phyloP scores from a whole-genome alignment of 2,113 vertebrate species.

The Clarias magur region DNA sequence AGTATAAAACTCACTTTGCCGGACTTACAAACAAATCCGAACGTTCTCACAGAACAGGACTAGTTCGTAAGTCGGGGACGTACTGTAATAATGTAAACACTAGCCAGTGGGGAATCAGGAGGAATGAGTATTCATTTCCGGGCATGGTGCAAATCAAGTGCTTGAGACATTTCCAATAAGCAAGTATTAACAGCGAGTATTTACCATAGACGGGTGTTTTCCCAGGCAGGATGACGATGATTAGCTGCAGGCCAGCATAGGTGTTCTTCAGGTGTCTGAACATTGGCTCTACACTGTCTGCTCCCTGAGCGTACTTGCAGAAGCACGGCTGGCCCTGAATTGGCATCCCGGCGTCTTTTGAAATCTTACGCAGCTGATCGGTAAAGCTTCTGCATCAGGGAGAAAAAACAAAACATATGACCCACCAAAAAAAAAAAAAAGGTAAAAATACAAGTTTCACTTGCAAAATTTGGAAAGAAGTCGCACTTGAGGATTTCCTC shows the following conservation, averaged over 20 bases:
- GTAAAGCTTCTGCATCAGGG: conserved; percentile 84
- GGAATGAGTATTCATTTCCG: too few relatives aligned
- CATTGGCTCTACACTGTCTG: conserved; percentile 97
- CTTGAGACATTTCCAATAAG: too few relatives aligned
- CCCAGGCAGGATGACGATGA: conserved; percentile 93
- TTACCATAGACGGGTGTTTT: conserved; percentile 94
- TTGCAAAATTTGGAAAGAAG: neutral
- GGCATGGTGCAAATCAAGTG: too few relatives aligned
- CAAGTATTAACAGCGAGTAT: neutral
- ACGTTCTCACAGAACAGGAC: too few relatives aligned
- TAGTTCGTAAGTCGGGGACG: too few relatives aligned
- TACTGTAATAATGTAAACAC: too few relatives aligned
- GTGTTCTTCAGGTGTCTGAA: conserved; percentile 96
- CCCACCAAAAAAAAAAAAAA: neutral
- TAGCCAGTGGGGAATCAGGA: too few relatives aligned
- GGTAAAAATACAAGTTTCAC: neutral
- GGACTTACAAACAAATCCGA: too few relatives aligned
- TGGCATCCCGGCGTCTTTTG: conserved; percentile 94
- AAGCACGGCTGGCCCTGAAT: conserved; percentile 97
- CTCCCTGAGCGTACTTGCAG: conserved; percentile 95
- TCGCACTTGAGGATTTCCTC: conserved; percentile 91
- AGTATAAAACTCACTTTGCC: too few relatives aligned
- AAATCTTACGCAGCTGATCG: conserved; percentile 94
- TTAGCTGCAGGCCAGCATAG: conserved; percentile 94
- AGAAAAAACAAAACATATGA: neutral